phyloP scores from a whole-genome alignment of 2,888 invertebrate species.

The Spilarctia lutea region DNA sequence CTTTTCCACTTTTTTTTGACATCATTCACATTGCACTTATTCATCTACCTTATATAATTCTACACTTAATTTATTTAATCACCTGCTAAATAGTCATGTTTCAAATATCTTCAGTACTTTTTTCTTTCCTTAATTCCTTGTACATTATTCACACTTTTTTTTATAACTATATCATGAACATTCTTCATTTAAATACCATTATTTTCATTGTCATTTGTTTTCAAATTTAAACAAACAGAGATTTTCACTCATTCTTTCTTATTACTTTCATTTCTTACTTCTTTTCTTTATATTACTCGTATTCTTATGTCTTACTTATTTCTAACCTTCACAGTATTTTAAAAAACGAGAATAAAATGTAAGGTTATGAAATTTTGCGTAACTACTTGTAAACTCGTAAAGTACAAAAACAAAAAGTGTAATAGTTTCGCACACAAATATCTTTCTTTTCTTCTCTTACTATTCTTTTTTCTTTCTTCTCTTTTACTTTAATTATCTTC shows the following conservation, averaged over 20 bases:
- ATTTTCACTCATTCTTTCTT: no score
- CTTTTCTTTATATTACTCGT: not conserved
- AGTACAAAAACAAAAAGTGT: not conserved
- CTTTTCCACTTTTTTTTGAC: not conserved
- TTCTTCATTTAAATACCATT: not conserved
- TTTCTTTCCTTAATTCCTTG: not conserved
- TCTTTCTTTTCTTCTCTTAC: not conserved
- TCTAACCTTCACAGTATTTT: not conserved
- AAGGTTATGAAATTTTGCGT: not conserved
- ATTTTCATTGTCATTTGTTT: not conserved
- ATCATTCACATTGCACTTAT: not conserved
- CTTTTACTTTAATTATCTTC: not conserved
- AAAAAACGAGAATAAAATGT: not conserved
- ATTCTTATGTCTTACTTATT: not conserved
- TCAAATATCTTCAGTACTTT: not conserved
- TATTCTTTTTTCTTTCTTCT: not conserved
- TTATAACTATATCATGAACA: not conserved
- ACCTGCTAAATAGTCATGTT: not conserved
- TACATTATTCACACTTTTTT: not conserved
- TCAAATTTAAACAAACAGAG: not conserved
- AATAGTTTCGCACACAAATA: not conserved
- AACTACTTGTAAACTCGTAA: not conserved
- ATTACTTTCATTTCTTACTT: not conserved
- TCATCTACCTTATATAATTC: not conserved
- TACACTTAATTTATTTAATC: not conserved